Conservation (phyloP, 1,140 invertebrate species). For the Epicauta chinensis region DNA sequence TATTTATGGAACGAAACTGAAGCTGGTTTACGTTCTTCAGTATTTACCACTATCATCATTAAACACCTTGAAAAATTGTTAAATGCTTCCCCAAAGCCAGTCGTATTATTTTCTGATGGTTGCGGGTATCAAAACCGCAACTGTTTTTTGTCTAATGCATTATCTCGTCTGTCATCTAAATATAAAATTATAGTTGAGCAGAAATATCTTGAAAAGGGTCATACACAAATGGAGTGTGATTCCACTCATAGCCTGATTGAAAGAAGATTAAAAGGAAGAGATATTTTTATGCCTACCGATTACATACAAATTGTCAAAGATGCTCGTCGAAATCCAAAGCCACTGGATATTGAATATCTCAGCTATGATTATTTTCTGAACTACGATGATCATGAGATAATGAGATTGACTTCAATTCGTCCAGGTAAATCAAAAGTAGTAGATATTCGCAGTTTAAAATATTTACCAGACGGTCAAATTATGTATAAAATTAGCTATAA, state of each 20-base stretch:
- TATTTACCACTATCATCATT: slow-evolving; percentile 1
- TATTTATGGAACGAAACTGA: slow-evolving; percentile 37
- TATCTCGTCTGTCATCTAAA: slow-evolving; percentile 11
- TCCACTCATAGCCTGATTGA: slow-evolving; percentile 35
- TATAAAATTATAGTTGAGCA: slow-evolving; percentile 18
- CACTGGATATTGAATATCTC: slow-evolving; percentile 5
- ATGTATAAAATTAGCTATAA: not conserved
- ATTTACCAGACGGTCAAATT: not conserved
- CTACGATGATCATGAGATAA: not conserved
- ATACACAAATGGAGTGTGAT: slow-evolving; percentile 40
- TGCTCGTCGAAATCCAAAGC: slow-evolving; percentile 22
- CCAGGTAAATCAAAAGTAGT: not conserved
- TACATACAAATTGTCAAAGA: slow-evolving; percentile 23
- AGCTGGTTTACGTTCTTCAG: slow-evolving; percentile 26
- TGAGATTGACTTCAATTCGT: not conserved
- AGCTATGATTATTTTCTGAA: slow-evolving; percentile 2
- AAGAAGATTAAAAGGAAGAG: slow-evolving; percentile 20
- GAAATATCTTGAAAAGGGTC: slow-evolving; percentile 31
- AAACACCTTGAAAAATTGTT: slow-evolving; percentile 5
- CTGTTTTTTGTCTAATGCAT: slow-evolving; percentile 15
- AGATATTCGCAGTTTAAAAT: not conserved
- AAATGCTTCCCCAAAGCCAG: not conserved
- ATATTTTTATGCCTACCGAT: slow-evolving; percentile 29
- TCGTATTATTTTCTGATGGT: slow-evolving; percentile 17
- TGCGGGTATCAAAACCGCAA: slow-evolving; percentile 20